phyloP scores from a whole-genome alignment of 2,888 invertebrate species.

The Geophilus truncorum region DNA sequence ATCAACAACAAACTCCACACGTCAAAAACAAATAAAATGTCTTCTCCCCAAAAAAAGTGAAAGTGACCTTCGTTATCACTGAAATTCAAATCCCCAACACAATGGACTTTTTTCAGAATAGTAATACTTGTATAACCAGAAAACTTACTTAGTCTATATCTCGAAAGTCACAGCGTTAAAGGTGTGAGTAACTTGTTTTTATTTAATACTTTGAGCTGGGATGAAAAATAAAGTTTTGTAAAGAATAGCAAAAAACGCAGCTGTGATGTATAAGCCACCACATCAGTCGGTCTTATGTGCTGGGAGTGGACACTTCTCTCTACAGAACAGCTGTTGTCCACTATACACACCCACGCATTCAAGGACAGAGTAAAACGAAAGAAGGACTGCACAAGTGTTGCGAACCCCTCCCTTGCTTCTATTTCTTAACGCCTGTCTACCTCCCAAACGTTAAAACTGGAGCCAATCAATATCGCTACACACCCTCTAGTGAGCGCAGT shows the following conservation, averaged over 20 bases:
- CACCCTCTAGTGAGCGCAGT: background rate
- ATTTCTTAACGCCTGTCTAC: background rate
- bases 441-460: background rate
- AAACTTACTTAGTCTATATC: too few species aligned
- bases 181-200: too few species aligned
- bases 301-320: background rate
- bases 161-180: too few species aligned
- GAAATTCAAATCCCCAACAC: too few species aligned
- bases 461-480: background rate
- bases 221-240: background rate
- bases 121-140: too few species aligned
- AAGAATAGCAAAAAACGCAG: background rate
- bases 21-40: too few species aligned
- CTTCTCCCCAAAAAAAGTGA: too few species aligned
- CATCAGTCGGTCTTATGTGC: background rate
- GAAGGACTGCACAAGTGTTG: background rate
- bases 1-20: too few species aligned
- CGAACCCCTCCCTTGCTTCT: background rate
- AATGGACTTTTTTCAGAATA: too few species aligned
- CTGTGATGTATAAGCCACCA: background rate
- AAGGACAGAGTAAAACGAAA: background rate
- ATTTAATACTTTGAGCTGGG: too few species aligned
- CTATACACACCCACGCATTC: background rate
- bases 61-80: too few species aligned
- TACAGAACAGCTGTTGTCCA: background rate